These are phyloP conservation scores for Bombus polaris DNA, from an alignment of 1,140 invertebrate genomes.

Conservation along the genomic window DNA sequence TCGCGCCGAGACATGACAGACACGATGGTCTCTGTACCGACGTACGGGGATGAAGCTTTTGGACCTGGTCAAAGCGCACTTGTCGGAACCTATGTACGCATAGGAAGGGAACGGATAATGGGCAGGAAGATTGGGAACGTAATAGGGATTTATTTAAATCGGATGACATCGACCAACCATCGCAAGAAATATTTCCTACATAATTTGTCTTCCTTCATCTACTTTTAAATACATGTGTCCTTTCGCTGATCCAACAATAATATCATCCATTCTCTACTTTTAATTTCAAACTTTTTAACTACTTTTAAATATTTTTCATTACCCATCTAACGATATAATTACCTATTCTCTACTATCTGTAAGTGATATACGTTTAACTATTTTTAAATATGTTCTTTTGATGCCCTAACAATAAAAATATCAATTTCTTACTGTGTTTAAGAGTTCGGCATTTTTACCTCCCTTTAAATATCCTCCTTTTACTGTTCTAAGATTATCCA, in stretches of 20 bases:
- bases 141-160: background rate
- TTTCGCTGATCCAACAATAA: too few species aligned
- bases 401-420: background rate
- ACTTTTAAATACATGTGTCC: too few species aligned
- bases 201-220: background rate
- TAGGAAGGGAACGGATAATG: background rate
- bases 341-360: too few species aligned
- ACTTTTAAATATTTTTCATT: background rate
- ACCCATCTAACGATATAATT: too few species aligned
- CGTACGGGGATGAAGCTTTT: background rate
- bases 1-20: background rate
- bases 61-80: constrained; percentile 3
- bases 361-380: too few species aligned
- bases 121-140: background rate
- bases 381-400: too few species aligned
- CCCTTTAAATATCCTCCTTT: background rate
- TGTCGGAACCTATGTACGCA: too few species aligned
- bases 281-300: background rate
- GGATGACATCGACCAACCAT: background rate
- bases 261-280: background rate
- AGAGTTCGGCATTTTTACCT: background rate
- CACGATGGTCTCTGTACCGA: background rate
- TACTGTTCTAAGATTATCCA: background rate
- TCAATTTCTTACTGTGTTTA: background rate
- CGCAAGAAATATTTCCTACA: background rate